Conservation (phyloP, 2,113 vertebrate species). For the Columbina picui region DNA sequence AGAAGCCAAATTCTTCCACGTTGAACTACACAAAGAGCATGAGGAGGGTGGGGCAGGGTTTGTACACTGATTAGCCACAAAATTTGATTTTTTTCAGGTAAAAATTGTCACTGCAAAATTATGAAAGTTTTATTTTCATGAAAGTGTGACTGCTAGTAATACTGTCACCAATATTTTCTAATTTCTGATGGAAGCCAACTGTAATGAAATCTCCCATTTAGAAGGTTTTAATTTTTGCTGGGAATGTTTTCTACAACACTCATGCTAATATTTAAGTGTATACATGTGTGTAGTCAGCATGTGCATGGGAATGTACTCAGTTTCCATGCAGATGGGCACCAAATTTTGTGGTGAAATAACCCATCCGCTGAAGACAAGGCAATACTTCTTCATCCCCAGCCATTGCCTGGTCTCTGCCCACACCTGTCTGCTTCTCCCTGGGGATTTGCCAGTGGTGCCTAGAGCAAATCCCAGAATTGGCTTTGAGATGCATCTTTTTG, state of each 20-base stretch:
- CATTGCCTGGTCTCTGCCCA: background rate
- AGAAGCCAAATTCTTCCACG: background rate
- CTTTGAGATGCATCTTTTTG: background rate
- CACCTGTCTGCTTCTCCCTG: background rate
- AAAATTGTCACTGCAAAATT: background rate
- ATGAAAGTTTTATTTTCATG: background rate
- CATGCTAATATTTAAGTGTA: fast-evolving
- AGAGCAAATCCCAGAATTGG: background rate
- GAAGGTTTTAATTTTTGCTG: background rate
- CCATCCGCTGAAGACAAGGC: background rate
- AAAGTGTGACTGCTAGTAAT: background rate
- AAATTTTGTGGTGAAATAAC: background rate
- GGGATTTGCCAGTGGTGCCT: background rate
- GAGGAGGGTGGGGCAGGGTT: background rate
- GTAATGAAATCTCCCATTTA: background rate
- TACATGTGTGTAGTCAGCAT: background rate
- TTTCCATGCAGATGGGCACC: background rate
- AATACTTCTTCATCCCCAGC: background rate
- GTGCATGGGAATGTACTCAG: background rate
- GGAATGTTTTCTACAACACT: background rate
- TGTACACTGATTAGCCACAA: background rate
- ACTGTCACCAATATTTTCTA: background rate
- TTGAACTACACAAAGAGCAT: background rate
- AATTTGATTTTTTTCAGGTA: background rate
- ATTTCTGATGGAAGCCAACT: background rate